A percentile compares a stretch with the other conserved stretches of the same genome.
These are phyloP conservation scores for Rotaria macrura DNA, from an alignment of 2,888 invertebrate genomes.

Conservation along the genomic window DNA sequence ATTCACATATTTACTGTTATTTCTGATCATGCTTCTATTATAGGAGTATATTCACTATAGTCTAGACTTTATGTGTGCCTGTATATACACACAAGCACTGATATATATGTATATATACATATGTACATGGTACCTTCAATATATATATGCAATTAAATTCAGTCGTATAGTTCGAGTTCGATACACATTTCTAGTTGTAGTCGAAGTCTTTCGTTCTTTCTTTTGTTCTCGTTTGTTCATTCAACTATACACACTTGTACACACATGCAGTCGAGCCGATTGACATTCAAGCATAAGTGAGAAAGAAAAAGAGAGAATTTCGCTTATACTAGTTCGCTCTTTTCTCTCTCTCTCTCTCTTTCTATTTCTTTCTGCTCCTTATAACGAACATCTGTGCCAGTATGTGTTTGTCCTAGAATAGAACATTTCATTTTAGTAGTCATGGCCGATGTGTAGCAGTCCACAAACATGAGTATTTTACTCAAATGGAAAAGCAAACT, in stretches of 20 bases:
- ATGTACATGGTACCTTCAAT: background rate
- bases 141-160: background rate
- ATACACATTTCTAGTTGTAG: background rate
- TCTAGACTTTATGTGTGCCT: background rate
- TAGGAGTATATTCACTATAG: background rate
- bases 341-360: background rate
- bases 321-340: background rate
- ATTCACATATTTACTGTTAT: background rate
- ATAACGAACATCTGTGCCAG: background rate
- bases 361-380: background rate
- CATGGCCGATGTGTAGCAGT: background rate
- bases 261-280: background rate
- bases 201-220: background rate
- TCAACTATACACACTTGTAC: background rate
- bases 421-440: constrained; percentile 1
- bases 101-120: too few relatives aligned
- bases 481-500: background rate
- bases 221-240: background rate
- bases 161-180: background rate
- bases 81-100: too few relatives aligned
- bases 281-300: background rate
- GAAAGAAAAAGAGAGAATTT: background rate
- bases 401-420: background rate
- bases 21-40: background rate
- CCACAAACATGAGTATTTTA: background rate